Conservation (phyloP, 2,113 vertebrate species). For the Poicephalus meyeri region DNA sequence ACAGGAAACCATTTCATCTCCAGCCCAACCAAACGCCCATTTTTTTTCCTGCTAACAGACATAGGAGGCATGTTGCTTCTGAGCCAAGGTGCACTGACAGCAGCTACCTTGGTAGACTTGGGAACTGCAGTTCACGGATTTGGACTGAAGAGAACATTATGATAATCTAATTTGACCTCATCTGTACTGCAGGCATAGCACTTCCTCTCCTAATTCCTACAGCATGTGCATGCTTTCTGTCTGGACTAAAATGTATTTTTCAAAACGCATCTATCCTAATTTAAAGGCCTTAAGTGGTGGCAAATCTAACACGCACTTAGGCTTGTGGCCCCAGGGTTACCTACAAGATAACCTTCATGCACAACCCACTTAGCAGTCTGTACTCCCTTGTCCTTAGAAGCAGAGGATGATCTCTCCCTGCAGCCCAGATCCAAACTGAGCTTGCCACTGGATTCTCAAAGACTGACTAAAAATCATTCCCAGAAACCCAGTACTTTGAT, state of each 20-base stretch:
- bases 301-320: background rate
- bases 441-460: background rate
- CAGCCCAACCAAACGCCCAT: background rate
- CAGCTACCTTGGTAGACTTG: background rate
- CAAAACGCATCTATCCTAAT: background rate
- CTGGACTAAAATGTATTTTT: background rate
- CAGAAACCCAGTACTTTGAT: background rate
- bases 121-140: background rate
- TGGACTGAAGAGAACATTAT: background rate
- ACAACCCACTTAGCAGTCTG: background rate
- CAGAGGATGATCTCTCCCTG: background rate
- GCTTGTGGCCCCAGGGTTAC: background rate
- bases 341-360: background rate
- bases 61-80: background rate
- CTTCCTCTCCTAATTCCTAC: slow-evolving; percentile 29
- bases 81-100: background rate
- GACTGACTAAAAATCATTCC: background rate
- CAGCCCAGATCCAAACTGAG: background rate
- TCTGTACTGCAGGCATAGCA: slow-evolving; percentile 18
- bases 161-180: slow-evolving; percentile 34
- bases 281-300: background rate
- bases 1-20: background rate
- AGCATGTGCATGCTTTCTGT: background rate
- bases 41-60: background rate
- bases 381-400: background rate